These are phyloP conservation scores for Machimus atricapillus DNA, from an alignment of 2,888 invertebrate species.

Conservation along the genomic window DNA sequence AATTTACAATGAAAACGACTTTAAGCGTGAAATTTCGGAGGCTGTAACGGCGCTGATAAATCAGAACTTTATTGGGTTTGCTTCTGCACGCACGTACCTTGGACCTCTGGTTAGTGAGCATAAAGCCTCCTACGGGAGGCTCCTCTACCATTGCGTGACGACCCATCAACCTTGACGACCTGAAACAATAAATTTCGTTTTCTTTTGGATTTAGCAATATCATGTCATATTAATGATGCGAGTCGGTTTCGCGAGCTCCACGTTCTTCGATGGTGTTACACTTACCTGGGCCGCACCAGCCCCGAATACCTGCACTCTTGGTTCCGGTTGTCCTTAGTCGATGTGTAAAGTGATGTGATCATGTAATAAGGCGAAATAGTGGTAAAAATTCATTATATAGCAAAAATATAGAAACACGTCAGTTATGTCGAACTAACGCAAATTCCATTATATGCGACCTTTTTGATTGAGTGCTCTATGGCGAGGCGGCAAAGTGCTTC, in stretches of 20 bases:
- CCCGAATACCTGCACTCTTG: neutral
- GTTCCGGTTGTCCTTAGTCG: constrained; percentile 25
- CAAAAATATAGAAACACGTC: neutral
- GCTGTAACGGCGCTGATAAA: neutral
- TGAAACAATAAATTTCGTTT: constrained; percentile 35
- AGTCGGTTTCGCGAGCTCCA: constrained; percentile 1
- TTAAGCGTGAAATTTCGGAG: neutral
- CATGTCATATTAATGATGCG: constrained; percentile 27
- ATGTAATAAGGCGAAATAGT: constrained; percentile 22
- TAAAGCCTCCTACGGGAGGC: constrained; percentile 3
- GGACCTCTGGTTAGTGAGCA: neutral
- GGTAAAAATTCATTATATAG: constrained; percentile 17
- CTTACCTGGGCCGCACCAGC: neutral
- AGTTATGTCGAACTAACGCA: constrained; percentile 1
- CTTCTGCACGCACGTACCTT: neutral
- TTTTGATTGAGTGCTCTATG: constrained; percentile 14
- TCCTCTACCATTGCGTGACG: constrained; percentile 16
- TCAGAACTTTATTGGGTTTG: neutral
- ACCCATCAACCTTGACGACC: constrained; percentile 33
- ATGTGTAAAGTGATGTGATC: constrained; percentile 15
- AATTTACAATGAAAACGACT: neutral
- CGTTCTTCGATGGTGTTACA: neutral
- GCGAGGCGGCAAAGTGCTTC: neutral
- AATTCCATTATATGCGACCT: constrained; percentile 31
- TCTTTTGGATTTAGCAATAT: constrained; percentile 30